These are phyloP conservation scores for Nebria brevicollis DNA, from an alignment of 2,888 invertebrate species.

Conservation along the genomic window DNA sequence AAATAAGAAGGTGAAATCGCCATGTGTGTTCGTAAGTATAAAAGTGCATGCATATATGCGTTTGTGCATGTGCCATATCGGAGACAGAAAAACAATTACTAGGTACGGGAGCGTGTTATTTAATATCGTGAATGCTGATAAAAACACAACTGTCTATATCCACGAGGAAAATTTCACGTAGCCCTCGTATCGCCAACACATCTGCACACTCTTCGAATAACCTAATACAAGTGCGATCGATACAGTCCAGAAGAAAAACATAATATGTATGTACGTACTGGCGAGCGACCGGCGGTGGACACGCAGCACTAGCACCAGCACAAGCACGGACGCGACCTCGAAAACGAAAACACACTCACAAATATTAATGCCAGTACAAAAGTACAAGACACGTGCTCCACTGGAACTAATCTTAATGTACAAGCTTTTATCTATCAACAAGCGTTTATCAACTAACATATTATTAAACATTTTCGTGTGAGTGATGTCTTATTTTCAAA, in stretches of 20 bases:
- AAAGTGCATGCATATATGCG: not conserved
- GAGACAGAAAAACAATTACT: not conserved
- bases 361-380: not conserved
- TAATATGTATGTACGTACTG: conserved; percentile 7
- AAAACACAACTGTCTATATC: conserved; percentile 38
- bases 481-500: not conserved
- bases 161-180: conserved; percentile 35
- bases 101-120: conserved; percentile 26
- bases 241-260: conserved; percentile 36
- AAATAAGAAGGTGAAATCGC: not conserved
- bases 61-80: not conserved
- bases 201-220: conserved; percentile 31
- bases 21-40: not conserved
- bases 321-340: not conserved
- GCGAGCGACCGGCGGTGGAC: not conserved
- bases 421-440: not conserved
- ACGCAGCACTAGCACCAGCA: not conserved
- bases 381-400: not conserved
- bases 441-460: not conserved
- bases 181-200: conserved; percentile 31
- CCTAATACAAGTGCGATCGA: conserved; percentile 38
- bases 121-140: conserved; percentile 36
- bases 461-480: not conserved
- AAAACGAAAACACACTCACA: not conserved
- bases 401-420: not conserved